These are phyloP conservation scores for Zoroaster sp. DNA, from an alignment of 53 echinoderm and acorn worm species.

Conservation along the genomic window DNA sequence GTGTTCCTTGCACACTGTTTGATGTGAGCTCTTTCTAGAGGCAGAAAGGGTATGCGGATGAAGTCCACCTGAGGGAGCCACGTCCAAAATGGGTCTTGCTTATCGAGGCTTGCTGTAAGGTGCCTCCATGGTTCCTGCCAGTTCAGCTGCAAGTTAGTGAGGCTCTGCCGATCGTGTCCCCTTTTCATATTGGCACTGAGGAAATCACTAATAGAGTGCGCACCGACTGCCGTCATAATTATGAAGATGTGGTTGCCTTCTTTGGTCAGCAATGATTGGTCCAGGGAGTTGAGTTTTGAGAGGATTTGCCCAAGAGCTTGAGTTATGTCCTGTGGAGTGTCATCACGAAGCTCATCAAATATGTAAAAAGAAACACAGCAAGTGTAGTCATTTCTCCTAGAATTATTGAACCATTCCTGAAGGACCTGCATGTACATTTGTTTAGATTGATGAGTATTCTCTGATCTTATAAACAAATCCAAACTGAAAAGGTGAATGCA, in stretches of 20 bases:
- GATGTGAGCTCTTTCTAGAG: slow-evolving; percentile 75
- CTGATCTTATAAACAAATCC: slow-evolving; percentile 18
- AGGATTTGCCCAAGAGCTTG: slow-evolving; percentile 23
- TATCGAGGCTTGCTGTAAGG: slow-evolving; percentile 9
- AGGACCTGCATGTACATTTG: background rate
- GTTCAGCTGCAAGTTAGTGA: background rate
- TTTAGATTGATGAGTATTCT: background rate
- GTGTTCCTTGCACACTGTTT: slow-evolving; percentile 60
- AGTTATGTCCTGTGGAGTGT: slow-evolving; percentile 50
- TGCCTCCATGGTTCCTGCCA: slow-evolving; percentile 39
- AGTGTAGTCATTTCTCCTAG: background rate
- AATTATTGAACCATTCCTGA: slow-evolving; percentile 25
- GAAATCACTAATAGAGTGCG: slow-evolving; percentile 15
- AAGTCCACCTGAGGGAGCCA: slow-evolving; percentile 42
- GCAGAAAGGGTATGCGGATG: slow-evolving; percentile 74
- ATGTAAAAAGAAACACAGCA: slow-evolving; percentile 51
- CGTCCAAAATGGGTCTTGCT: slow-evolving; percentile 29
- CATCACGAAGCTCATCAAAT: slow-evolving; percentile 69
- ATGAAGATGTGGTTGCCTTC: background rate
- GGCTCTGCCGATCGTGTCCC: slow-evolving; percentile 13
- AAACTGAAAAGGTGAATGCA: slow-evolving; percentile 67
- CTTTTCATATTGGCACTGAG: slow-evolving; percentile 13
- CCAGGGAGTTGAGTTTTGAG: background rate
- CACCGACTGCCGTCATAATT: background rate
- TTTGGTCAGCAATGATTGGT: background rate